Evolutionary conservation across 2,113 vertebrate genomes (phyloP).

Genomic region (Serilophus lunatus): DNA sequence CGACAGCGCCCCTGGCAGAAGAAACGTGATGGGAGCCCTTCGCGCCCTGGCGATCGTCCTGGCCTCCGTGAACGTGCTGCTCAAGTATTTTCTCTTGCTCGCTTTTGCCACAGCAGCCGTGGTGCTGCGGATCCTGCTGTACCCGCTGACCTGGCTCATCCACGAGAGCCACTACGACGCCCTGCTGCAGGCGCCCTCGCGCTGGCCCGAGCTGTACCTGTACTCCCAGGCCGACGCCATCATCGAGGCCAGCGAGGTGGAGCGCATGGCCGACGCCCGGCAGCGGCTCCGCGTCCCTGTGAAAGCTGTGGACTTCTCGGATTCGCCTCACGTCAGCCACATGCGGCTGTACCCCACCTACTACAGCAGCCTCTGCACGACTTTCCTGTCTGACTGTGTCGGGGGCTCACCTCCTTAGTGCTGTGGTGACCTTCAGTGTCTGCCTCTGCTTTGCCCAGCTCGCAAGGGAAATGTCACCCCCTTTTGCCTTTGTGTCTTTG

Average conservation of each 20-base stretch:
- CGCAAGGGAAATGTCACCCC: neutral
- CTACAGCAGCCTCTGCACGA: constrained; percentile 79
- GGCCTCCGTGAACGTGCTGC: constrained; percentile 64
- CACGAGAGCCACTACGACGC: constrained; percentile 89
- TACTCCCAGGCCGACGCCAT: constrained; percentile 86
- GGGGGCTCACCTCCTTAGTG: neutral
- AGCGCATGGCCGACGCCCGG: constrained; percentile 76
- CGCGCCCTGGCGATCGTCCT: constrained; percentile 81
- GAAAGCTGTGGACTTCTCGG: constrained; percentile 83
- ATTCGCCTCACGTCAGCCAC: constrained; percentile 86
- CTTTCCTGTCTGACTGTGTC: constrained; percentile 82
- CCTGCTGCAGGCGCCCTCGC: constrained; percentile 74
- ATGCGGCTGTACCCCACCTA: constrained; percentile 82
- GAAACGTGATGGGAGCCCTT: constrained; percentile 82
- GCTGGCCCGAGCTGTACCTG: constrained; percentile 92
- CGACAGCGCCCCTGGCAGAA: constrained; percentile 88
- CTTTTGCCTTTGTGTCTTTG: neutral
- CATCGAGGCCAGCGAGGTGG: constrained; percentile 79
- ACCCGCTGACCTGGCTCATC: constrained; percentile 84
- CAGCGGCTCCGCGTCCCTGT: constrained; percentile 72
- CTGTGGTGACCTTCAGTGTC: neutral
- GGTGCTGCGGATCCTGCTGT: constrained; percentile 79
- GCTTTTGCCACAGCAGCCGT: constrained; percentile 74
- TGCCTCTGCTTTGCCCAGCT: neutral
- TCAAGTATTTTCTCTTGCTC: constrained; percentile 76